Percentiles rank a stretch among this genome's conserved stretches.
Evolutionary conservation across 1,140 invertebrate species (phyloP).

Genomic region (Ips typographus): DNA sequence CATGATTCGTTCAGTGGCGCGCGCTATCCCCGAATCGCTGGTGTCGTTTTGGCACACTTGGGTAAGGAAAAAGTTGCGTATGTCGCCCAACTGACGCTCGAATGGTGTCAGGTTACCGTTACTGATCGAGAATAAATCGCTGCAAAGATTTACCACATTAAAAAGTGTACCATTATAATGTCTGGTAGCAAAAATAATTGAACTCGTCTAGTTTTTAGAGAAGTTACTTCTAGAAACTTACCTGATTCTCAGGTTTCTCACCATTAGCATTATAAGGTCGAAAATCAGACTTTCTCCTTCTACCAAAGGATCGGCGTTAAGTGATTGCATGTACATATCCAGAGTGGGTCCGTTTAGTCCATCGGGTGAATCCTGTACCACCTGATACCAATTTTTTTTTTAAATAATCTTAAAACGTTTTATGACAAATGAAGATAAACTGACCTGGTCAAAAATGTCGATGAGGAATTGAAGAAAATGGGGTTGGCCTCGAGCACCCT

Average conservation of each 20-base stretch:
- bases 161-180: too few species aligned
- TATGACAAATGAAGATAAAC: too few species aligned
- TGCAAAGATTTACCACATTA: slow-evolving; percentile 5
- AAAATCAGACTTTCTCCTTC: slow-evolving; percentile 54
- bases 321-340: slow-evolving; percentile 53
- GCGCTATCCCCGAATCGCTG: slow-evolving; percentile 42
- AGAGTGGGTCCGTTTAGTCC: slow-evolving; percentile 47
- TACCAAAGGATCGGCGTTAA: slow-evolving; percentile 47
- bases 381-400: too few species aligned
- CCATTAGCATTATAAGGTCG: slow-evolving; percentile 52
- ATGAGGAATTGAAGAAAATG: too few species aligned
- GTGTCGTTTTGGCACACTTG: slow-evolving; percentile 52
- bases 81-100: slow-evolving; percentile 49
- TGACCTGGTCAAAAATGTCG: too few species aligned
- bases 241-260: slow-evolving; percentile 46
- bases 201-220: neutral
- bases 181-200: neutral
- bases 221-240: slow-evolving; percentile 30
- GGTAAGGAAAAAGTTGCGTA: slow-evolving; percentile 54
- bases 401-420: too few species aligned
- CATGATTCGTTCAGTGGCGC: slow-evolving; percentile 45
- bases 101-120: slow-evolving; percentile 43
- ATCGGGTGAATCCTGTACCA: slow-evolving; percentile 19
- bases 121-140: slow-evolving; percentile 44
- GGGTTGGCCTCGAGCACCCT: too few species aligned